phyloP scores from a whole-genome alignment of 37 sponge, comb jelly and placozoan genomes.

The Chondrilla cf. caribensis region DNA sequence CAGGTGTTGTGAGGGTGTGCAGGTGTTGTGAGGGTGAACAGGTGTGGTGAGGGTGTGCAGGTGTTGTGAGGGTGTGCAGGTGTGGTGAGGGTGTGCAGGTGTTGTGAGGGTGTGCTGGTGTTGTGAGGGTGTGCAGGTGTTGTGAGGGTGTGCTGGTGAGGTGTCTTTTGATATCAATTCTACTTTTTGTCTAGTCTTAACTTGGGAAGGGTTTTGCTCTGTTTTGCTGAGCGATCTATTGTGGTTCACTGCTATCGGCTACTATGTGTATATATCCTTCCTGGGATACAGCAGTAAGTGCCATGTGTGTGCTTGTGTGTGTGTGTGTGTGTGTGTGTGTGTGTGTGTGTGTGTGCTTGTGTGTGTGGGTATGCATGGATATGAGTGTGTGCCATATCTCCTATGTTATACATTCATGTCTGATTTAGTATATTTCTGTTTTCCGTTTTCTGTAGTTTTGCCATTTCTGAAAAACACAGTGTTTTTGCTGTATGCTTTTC shows the following conservation, averaged over 20 bases:
- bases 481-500: slow-evolving; percentile 41
- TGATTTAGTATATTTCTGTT: too few species aligned
- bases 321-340: too few species aligned
- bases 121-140: neutral
- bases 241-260: slow-evolving; percentile 72
- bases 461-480: slow-evolving; percentile 36
- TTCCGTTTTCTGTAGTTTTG: too few species aligned
- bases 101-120: neutral
- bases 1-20: neutral
- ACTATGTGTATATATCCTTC: slow-evolving; percentile 93
- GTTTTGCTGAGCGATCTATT: slow-evolving; percentile 63
- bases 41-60: neutral
- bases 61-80: too few species aligned
- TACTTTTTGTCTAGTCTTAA: slow-evolving; percentile 28
- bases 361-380: neutral
- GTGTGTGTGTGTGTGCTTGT: too few species aligned
- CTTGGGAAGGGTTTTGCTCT: slow-evolving; percentile 21
- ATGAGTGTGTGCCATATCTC: neutral
- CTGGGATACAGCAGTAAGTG: slow-evolving; percentile 84
- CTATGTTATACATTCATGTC: neutral
- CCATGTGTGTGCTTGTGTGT: neutral
- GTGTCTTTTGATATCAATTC: slow-evolving; percentile 3
- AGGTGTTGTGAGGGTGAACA: neutral
- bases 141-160: neutral
- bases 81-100: too few species aligned